Conservation (phyloP, 2,797 vertebrate species). For the Hapalemur alaotrensis region DNA sequence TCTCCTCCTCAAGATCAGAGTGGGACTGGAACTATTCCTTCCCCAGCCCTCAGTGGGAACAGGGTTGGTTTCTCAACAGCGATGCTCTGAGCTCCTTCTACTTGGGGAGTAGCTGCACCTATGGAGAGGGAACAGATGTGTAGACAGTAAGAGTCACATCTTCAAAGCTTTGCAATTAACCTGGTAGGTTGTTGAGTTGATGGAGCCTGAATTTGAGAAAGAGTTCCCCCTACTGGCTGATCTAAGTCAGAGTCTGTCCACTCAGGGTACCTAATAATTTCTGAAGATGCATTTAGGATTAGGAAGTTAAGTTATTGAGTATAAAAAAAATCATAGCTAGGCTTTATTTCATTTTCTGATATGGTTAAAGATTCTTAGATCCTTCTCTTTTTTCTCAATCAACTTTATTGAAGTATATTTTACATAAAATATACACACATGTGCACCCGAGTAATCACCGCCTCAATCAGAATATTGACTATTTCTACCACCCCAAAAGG, state of each 20-base stretch:
- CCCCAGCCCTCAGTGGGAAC: not conserved
- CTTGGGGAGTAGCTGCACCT: not conserved
- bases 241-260: not conserved
- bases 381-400: not conserved
- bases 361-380: not conserved
- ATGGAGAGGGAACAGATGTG: not conserved
- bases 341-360: not conserved
- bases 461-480: not conserved
- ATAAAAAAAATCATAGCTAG: not conserved
- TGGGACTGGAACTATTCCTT: not conserved
- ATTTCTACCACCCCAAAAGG: not conserved
- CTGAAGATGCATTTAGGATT: not conserved
- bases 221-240: constrained; percentile 43
- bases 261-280: not conserved
- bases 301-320: not conserved
- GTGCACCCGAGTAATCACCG: not conserved
- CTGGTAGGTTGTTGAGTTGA: not conserved
- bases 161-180: not conserved
- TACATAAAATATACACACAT: not conserved
- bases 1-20: not conserved
- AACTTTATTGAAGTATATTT: not conserved
- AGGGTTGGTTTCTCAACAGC: not conserved
- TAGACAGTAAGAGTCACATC: not conserved
- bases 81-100: not conserved
- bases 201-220: not conserved